Conservation (phyloP, 2,888 invertebrate species). For the Pseudococcus longispinus region DNA sequence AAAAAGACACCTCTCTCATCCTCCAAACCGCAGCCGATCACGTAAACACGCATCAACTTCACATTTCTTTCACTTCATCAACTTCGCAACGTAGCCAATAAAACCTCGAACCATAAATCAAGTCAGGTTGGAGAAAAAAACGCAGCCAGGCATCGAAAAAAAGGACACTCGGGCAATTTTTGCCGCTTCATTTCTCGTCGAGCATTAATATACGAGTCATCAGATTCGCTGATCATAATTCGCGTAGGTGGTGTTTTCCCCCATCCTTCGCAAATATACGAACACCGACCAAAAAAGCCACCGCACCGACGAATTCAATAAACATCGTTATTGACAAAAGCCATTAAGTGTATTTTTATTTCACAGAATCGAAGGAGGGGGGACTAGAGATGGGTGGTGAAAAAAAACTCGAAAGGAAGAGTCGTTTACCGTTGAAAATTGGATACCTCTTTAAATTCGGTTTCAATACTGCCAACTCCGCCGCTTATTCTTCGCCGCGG, state of each 20-base stretch:
- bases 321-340: slow-evolving; percentile 40
- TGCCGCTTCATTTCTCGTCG: slow-evolving; percentile 8
- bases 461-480: slow-evolving; percentile 19
- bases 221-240: slow-evolving; percentile 17
- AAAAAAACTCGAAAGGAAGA: slow-evolving; percentile 17
- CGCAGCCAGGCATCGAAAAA: neutral
- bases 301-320: neutral
- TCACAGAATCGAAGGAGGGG: neutral
- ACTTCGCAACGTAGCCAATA: neutral
- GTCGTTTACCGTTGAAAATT: slow-evolving; percentile 39
- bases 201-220: neutral
- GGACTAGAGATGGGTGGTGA: neutral
- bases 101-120: slow-evolving; percentile 6
- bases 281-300: neutral
- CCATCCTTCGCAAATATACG: neutral
- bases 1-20: neutral
- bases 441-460: slow-evolving; percentile 43
- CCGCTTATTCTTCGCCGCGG: neutral
- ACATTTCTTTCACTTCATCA: neutral
- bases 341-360: slow-evolving; percentile 37
- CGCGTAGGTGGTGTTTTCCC: neutral
- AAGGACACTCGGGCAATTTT: slow-evolving; percentile 22
- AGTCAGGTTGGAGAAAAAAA: neutral
- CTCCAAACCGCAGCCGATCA: neutral
- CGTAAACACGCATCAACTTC: neutral